Conservation (phyloP, 2,797 vertebrate genomes). For the Malacoraja senta region DNA sequence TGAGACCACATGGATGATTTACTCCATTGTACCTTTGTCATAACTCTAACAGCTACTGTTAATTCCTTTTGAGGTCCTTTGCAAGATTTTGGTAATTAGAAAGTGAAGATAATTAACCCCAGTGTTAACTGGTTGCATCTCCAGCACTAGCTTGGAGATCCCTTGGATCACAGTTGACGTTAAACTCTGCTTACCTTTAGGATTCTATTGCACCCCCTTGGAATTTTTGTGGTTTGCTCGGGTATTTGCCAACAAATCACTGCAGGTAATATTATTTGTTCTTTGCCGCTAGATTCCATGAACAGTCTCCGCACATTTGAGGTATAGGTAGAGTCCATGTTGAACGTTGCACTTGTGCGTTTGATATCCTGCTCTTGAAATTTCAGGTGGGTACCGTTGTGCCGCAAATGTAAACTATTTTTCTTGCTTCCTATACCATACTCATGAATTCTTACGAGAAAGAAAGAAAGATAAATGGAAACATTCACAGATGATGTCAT, state of each 20-base stretch:
- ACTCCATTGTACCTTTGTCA: background rate
- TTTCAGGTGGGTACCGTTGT: background rate
- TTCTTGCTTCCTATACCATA: background rate
- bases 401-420: background rate
- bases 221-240: background rate
- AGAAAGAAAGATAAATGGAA: background rate
- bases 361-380: background rate
- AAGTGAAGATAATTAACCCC: background rate
- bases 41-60: background rate
- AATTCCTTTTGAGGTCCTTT: background rate
- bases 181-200: background rate
- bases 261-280: background rate
- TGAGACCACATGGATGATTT: background rate
- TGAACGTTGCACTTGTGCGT: background rate
- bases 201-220: background rate
- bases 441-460: background rate
- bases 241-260: background rate
- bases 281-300: background rate
- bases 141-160: background rate
- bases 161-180: background rate
- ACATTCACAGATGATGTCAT: background rate
- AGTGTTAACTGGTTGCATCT: background rate
- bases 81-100: background rate
- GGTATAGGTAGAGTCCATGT: background rate
- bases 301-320: background rate